These are phyloP conservation scores for Nemotelus nigrinus DNA, from an alignment of 2,888 invertebrate species.

Conservation along the genomic window DNA sequence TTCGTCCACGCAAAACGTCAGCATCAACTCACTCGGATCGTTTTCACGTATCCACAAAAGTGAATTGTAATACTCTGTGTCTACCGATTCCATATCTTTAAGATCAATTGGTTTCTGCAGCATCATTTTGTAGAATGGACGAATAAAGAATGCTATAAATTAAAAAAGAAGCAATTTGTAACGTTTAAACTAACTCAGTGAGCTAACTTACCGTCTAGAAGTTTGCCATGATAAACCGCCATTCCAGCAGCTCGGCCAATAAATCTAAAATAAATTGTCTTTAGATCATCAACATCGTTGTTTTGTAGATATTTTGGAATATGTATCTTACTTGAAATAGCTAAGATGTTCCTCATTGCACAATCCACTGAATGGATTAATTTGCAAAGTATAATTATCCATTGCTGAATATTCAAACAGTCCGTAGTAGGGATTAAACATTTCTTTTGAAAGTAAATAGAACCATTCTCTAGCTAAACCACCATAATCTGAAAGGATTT, in stretches of 20 bases:
- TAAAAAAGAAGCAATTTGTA: slow-evolving; percentile 38
- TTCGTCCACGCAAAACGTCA: slow-evolving; percentile 96
- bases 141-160: slow-evolving; percentile 93
- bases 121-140: slow-evolving; percentile 99
- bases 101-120: slow-evolving; percentile 91
- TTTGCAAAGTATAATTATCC: slow-evolving; percentile 99
- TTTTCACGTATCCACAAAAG: slow-evolving; percentile 85
- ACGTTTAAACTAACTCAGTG: slow-evolving; percentile 35
- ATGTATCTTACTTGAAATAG: slow-evolving; percentile 81
- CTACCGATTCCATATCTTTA: slow-evolving; percentile 99
- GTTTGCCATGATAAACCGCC: slow-evolving; percentile 99
- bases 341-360: slow-evolving; percentile 98
- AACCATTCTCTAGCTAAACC: slow-evolving; percentile 98
- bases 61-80: slow-evolving; percentile 98
- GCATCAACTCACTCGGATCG: slow-evolving; percentile 92
- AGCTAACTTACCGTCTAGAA: slow-evolving; percentile 83
- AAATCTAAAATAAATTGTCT: slow-evolving; percentile 67
- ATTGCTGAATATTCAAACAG: slow-evolving; percentile 99
- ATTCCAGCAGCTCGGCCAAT: slow-evolving; percentile 98
- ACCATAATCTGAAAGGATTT: slow-evolving; percentile 79
- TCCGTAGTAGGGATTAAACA: slow-evolving; percentile 99
- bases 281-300: neutral
- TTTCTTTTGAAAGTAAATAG: slow-evolving; percentile 97
- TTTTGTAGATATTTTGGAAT: neutral
- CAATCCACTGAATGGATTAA: slow-evolving; percentile 96